Conservation (phyloP, 2,113 vertebrate species). For the Phalacrocorax brasilianus region DNA sequence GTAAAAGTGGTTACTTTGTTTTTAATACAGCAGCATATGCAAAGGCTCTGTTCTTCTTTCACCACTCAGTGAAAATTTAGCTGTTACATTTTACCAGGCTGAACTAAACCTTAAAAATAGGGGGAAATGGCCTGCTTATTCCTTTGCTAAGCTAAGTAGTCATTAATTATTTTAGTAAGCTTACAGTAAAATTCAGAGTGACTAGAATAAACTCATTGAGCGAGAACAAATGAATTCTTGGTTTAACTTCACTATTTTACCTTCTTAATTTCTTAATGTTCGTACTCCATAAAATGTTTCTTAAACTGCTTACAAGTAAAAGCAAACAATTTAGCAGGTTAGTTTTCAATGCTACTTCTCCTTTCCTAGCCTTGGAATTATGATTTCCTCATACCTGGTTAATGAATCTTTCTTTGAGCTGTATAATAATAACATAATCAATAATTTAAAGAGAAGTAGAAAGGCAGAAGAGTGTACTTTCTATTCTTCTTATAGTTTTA, state of each 20-base stretch:
- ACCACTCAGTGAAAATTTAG: neutral
- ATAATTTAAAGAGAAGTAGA: neutral
- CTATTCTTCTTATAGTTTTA: neutral
- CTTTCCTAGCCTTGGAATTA: neutral
- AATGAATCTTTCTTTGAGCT: neutral
- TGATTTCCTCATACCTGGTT: neutral
- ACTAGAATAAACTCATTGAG: neutral
- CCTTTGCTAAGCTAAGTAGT: neutral
- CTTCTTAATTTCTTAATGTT: neutral
- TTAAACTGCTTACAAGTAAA: constrained; percentile 18
- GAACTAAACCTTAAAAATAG: neutral
- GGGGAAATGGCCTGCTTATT: neutral
- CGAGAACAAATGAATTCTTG: neutral
- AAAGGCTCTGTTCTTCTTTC: neutral
- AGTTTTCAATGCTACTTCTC: neutral
- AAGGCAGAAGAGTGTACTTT: neutral
- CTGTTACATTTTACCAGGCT: neutral
- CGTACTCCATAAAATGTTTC: neutral
- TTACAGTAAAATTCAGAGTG: neutral
- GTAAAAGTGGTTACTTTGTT: neutral
- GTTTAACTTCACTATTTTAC: neutral
- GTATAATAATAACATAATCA: neutral
- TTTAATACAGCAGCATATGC: neutral
- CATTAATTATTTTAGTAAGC: neutral
- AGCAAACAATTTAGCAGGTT: neutral